Conservation (phyloP, 2,888 invertebrate species). For the Aleiodes alternator region DNA sequence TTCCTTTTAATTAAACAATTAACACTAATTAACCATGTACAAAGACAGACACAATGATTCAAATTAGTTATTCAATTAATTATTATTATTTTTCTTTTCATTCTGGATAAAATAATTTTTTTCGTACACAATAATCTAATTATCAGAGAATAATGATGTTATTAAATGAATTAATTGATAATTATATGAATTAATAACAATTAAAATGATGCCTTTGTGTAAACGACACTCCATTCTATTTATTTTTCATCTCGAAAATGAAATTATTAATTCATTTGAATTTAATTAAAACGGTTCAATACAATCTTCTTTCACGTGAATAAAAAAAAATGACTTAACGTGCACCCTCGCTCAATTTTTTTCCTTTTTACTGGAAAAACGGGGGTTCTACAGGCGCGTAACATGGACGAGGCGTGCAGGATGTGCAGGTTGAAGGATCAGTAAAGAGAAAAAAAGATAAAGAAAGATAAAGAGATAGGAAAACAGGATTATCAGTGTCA, state of each 20-base stretch:
- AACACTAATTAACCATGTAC: slow-evolving; percentile 31
- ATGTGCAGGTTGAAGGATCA: neutral
- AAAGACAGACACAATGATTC: slow-evolving; percentile 26
- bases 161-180: slow-evolving; percentile 14
- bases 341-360: slow-evolving; percentile 19
- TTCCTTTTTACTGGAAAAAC: neutral
- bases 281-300: slow-evolving; percentile 3
- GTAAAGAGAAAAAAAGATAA: neutral
- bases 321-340: slow-evolving; percentile 19
- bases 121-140: no score
- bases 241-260: no score
- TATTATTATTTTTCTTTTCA: neutral
- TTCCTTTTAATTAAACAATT: slow-evolving; percentile 31
- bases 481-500: slow-evolving; percentile 28
- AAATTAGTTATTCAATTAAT: slow-evolving; percentile 19
- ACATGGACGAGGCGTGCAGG: slow-evolving; percentile 18
- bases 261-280: neutral
- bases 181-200: neutral
- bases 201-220: neutral
- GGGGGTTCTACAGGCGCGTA: slow-evolving; percentile 4
- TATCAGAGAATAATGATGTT: slow-evolving; percentile 1
- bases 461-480: no score
- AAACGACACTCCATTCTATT: neutral
- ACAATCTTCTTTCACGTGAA: slow-evolving; percentile 25
- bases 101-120: no score